Base-by-base conservation (phyloP, 2,888 invertebrate species). In the Acrobasis suavella region DNA sequence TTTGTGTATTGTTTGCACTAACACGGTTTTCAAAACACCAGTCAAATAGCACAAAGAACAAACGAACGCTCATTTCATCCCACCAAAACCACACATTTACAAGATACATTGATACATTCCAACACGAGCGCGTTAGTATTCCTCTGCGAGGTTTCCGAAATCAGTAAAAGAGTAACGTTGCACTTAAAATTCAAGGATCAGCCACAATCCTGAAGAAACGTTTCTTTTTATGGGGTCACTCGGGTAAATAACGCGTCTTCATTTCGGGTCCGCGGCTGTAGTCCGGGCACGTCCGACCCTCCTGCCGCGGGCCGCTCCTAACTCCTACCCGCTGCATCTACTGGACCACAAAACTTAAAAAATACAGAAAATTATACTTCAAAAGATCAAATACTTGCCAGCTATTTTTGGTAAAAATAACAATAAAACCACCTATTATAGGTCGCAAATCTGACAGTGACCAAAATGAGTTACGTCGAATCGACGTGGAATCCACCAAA, bases 181-280 rank as follows among this genome's bases (percentile, higher is more conserved):
- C 78, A 81, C 83, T 87, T 87, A 84, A 86, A 85, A 87, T 87
- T 86, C 87, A 86, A 82, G 74, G 78, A 80, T 79, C 80, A 78
- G 74, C 76, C 80, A 81, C 84, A 82, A 84, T 83, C 82, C 81
- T 78, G 77, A 72, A 77, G 81, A 78, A 82, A 76, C 82, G 74
- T 81, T 86, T 80, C 82, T 83, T 85, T 86, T 82, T 83, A 80
- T 80, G 79, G 77, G 88, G 88, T 87, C 87, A 87, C 77, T 83
- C 82, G 80, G 80, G 85, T 85, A 86, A 85, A 87, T 85, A 87
- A 82, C 84, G 83, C 81, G 82, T 86, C 87, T 85, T 82, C 78
- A 78, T 76, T 76, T 72, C 62, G 69, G 69, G 68, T 60, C 67
- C 62, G 67, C 67, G 37, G 32, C 60, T 77, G 67, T 60, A 81